These are phyloP conservation scores for Cercocebus atys DNA, from an alignment of 2,113 vertebrate genomes.

Conservation along the genomic window DNA sequence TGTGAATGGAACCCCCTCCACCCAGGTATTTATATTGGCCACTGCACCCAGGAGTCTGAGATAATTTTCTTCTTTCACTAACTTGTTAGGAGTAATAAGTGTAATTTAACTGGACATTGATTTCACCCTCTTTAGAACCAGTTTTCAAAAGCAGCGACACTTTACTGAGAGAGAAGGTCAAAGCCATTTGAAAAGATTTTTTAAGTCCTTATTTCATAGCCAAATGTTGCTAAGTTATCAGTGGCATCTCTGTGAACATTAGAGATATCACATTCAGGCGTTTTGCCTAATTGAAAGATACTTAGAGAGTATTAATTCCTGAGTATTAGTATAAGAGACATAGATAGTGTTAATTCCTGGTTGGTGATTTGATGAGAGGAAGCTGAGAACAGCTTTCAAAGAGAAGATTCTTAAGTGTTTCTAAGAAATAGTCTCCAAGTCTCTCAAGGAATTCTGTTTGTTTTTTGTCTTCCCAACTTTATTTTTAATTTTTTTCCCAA, in stretches of 20 bases:
- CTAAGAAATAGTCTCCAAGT: neutral
- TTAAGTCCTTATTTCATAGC: neutral
- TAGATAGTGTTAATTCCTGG: neutral
- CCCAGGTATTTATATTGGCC: neutral
- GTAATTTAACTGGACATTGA: neutral
- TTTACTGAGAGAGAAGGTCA: neutral
- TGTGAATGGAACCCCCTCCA: neutral
- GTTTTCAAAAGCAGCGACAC: neutral
- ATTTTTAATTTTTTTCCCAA: neutral
- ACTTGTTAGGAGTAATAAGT: neutral
- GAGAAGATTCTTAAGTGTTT: neutral
- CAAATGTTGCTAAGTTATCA: conserved; percentile 29
- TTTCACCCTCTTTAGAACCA: neutral
- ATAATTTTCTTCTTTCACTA: neutral
- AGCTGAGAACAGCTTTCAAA: neutral
- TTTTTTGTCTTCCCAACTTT: neutral
- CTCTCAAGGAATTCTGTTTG: neutral
- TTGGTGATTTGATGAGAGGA: neutral
- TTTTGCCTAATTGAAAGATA: neutral
- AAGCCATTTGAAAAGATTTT: neutral
- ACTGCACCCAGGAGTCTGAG: neutral
- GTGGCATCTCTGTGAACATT: neutral
- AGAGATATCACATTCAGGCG: neutral
- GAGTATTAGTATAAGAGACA: neutral
- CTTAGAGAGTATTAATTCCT: neutral